A percentile compares a stretch with the other conserved stretches of the same genome.
These are phyloP conservation scores for Ricordea florida DNA, from an alignment of 92 coral and sea anemone genomes.

Conservation along the genomic window DNA sequence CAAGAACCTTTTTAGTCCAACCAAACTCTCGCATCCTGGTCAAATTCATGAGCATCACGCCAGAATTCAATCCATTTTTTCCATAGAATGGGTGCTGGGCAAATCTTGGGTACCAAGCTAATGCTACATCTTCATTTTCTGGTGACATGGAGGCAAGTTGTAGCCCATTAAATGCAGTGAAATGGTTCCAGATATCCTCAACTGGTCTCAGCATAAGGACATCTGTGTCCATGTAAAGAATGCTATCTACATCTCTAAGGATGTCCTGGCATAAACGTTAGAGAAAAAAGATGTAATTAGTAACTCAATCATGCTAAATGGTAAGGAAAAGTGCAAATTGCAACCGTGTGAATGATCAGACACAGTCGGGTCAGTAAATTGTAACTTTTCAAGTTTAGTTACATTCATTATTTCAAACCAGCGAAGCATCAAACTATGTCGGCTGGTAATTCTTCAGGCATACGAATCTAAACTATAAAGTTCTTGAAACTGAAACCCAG, in stretches of 20 bases:
- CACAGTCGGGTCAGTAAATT: no score
- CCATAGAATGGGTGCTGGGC: constrained; percentile 95
- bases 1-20: constrained; percentile 68
- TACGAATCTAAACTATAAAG: no score
- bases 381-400: no score
- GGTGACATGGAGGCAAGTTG: constrained; percentile 90
- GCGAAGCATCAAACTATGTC: no score
- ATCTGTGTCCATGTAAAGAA: constrained; percentile 94
- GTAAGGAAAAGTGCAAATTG: no score
- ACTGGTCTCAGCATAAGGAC: constrained; percentile 81
- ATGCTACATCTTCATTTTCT: constrained; percentile 75
- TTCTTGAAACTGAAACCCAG: no score
- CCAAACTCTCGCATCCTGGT: constrained; percentile 73
- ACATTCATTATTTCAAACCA: no score
- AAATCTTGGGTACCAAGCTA: constrained; percentile 90
- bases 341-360: no score
- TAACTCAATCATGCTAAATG: not conserved
- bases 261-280: constrained; percentile 70
- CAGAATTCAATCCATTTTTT: constrained; percentile 90
- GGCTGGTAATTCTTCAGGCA: no score
- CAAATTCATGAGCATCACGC: constrained; percentile 96
- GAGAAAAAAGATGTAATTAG: not conserved
- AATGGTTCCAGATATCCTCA: constrained; percentile 86
- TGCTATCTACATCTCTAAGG: constrained; percentile 56
- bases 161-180: constrained; percentile 56